These are phyloP conservation scores for Neoarius graeffei DNA, from an alignment of 2,113 vertebrate species.

Conservation along the genomic window DNA sequence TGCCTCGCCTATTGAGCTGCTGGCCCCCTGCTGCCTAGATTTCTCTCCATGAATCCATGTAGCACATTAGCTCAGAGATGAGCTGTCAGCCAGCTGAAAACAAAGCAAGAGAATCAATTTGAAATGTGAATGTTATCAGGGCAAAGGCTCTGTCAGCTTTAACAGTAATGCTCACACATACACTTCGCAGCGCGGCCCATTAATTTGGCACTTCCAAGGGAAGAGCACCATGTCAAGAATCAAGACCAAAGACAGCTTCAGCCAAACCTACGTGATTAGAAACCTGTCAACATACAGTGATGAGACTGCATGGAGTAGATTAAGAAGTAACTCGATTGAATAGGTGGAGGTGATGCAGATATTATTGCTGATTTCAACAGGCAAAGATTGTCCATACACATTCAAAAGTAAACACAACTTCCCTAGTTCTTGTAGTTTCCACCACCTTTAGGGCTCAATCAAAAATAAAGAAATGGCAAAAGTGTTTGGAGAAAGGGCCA, in stretches of 20 bases:
- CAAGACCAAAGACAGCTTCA: slow-evolving; percentile 33
- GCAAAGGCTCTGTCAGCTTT: slow-evolving; percentile 37
- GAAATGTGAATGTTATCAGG: slow-evolving; percentile 39
- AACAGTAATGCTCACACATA: slow-evolving; percentile 31
- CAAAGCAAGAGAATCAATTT: slow-evolving; percentile 62
- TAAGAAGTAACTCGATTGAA: not conserved
- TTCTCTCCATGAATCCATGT: slow-evolving; percentile 31
- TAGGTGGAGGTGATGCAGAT: not conserved
- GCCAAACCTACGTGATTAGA: slow-evolving; percentile 30
- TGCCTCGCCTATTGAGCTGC: not conserved
- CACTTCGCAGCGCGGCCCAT: slow-evolving; percentile 36
- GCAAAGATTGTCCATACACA: not conserved
- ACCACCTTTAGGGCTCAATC: not conserved
- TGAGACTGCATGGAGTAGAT: slow-evolving; percentile 6
- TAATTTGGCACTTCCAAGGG: slow-evolving; percentile 48
- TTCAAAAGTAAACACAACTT: not conserved
- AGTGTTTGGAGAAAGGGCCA: slow-evolving; percentile 10
- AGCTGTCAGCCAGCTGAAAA: slow-evolving; percentile 54
- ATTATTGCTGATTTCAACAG: not conserved
- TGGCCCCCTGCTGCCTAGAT: slow-evolving; percentile 23
- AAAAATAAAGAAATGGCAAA: not conserved
- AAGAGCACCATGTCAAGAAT: slow-evolving; percentile 44
- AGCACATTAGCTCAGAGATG: slow-evolving; percentile 56
- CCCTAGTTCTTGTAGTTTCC: not conserved
- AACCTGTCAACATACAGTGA: slow-evolving; percentile 15